phyloP scores from a whole-genome alignment of 2,797 vertebrate genomes.

The Hemitrygon akajei region DNA sequence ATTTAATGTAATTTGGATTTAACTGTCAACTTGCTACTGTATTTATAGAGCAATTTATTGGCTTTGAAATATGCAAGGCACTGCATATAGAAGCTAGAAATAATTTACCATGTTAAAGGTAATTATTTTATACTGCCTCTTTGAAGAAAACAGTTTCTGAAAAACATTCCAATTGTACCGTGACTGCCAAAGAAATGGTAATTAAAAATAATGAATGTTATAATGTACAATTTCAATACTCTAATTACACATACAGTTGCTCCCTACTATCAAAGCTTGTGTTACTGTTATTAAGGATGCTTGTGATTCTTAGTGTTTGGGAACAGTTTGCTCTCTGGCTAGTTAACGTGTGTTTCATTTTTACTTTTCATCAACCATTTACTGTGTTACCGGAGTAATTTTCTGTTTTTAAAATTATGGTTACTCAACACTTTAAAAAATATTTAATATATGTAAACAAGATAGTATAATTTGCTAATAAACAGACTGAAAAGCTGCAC shows the following conservation, averaged over 20 bases:
- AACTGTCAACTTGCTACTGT: neutral
- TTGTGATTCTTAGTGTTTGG: neutral
- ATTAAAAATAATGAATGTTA: slow-evolving; percentile 12
- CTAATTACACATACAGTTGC: neutral
- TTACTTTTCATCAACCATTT: neutral
- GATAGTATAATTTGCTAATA: neutral
- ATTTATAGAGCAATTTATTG: neutral
- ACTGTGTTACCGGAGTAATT: no score
- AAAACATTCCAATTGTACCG: neutral
- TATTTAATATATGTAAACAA: neutral
- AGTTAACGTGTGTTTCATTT: neutral
- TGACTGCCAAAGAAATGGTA: neutral
- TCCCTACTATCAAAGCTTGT: neutral
- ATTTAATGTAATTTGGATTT: neutral
- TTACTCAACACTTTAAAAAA: neutral
- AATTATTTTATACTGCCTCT: neutral
- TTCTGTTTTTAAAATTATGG: neutral
- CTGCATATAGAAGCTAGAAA: neutral
- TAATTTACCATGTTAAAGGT: neutral
- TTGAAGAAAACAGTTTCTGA: slow-evolving; percentile 4
- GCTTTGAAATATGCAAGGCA: neutral
- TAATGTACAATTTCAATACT: neutral
- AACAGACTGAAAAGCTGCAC: neutral
- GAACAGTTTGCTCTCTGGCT: neutral
- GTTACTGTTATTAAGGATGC: neutral